Conservation (phyloP, 2,888 invertebrate species). For the Leptothorax acervorum region DNA sequence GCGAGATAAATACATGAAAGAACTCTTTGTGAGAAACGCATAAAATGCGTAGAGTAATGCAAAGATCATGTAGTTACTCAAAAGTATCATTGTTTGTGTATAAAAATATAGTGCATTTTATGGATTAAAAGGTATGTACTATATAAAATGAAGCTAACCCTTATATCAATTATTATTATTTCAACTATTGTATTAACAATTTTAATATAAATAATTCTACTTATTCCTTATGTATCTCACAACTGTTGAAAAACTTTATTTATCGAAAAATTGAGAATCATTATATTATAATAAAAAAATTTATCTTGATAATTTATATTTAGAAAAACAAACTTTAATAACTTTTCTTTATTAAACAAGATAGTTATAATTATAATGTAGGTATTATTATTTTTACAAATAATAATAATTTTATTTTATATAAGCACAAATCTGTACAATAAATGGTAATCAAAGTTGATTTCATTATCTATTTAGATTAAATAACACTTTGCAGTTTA, state of each 20-base stretch:
- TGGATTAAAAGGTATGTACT: neutral
- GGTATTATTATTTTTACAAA: neutral
- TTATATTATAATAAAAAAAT: neutral
- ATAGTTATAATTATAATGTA: too few relatives aligned
- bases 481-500: neutral
- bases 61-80: slow-evolving; percentile 5
- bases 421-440: neutral
- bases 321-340: neutral
- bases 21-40: neutral
- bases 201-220: neutral
- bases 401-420: neutral
- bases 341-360: neutral
- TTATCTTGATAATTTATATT: slow-evolving; percentile 5
- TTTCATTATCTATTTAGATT: neutral
- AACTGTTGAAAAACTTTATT: neutral
- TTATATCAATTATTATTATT: neutral
- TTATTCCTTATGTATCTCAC: neutral
- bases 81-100: neutral
- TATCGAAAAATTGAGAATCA: neutral
- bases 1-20: neutral
- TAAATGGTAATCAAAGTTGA: neutral
- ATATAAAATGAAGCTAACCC: neutral
- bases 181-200: neutral
- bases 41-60: slow-evolving; percentile 12
- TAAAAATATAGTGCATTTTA: neutral